These are phyloP conservation scores for Manacus vitellinus DNA, from an alignment of 2,113 vertebrate genomes.

Conservation along the genomic window DNA sequence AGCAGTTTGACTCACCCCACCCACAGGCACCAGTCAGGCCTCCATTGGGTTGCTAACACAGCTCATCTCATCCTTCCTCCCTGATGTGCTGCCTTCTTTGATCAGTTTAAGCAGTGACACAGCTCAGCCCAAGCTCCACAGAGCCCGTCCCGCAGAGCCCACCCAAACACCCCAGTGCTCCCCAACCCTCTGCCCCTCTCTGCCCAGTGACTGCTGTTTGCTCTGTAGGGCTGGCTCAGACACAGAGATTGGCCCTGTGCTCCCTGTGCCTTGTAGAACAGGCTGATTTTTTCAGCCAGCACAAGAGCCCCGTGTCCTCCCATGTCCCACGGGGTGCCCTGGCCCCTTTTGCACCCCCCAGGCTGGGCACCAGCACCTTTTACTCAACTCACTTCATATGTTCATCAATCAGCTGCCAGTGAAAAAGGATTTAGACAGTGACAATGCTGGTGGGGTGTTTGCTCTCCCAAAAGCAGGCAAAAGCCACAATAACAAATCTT, in stretches of 20 bases:
- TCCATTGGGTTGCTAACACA: neutral
- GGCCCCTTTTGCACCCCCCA: neutral
- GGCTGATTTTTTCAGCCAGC: neutral
- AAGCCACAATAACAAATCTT: neutral
- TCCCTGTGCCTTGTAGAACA: neutral
- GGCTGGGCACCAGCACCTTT: neutral
- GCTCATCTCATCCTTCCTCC: neutral
- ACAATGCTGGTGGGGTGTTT: neutral
- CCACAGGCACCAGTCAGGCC: neutral
- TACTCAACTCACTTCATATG: neutral
- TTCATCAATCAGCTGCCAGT: neutral
- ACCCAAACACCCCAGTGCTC: neutral
- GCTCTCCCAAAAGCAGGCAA: neutral
- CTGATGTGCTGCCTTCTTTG: neutral
- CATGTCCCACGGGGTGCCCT: neutral
- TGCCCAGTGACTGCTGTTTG: neutral
- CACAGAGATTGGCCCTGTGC: fast-evolving
- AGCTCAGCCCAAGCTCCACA: neutral
- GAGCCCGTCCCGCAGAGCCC: neutral
- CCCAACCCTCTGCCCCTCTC: neutral
- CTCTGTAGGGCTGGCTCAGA: fast-evolving
- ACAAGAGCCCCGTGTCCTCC: neutral
- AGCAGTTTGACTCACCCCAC: neutral
- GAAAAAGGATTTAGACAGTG: neutral
- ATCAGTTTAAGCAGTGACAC: neutral